Evolutionary conservation across 2,113 vertebrate species (phyloP).

Genomic region (Anguilla rostrata): DNA sequence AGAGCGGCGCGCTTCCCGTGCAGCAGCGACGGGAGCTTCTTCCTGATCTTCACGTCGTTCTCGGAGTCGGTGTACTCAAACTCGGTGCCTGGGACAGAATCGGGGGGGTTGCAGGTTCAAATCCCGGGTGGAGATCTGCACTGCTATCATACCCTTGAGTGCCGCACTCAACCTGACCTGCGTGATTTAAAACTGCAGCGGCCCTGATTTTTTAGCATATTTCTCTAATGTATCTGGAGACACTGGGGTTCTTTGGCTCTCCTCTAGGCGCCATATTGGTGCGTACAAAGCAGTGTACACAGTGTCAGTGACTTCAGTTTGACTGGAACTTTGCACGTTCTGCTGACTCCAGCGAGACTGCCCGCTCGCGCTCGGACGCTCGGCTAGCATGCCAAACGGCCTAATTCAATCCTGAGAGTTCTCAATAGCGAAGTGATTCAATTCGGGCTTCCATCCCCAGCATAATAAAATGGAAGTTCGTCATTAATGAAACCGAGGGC

Average conservation of each 20-base stretch:
- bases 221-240: too few relatives aligned
- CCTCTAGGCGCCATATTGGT: too few relatives aligned
- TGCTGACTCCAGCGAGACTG: not conserved
- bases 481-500: not conserved
- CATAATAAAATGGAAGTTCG: not conserved
- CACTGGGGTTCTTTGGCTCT: too few relatives aligned
- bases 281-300: not conserved
- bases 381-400: not conserved
- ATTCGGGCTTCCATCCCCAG: not conserved
- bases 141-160: too few relatives aligned
- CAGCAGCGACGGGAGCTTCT: constrained; percentile 80
- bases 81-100: constrained; percentile 75
- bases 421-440: not conserved
- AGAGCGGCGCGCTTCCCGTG: constrained; percentile 82
- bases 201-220: too few relatives aligned
- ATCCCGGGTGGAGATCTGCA: not conserved
- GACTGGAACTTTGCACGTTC: not conserved
- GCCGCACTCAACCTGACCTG: too few relatives aligned
- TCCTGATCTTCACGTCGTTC: constrained; percentile 81
- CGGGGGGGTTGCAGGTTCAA: not conserved
- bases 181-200: too few relatives aligned
- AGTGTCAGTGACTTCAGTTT: not conserved
- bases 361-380: not conserved
- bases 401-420: not conserved
- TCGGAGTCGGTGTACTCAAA: constrained; percentile 93